These are phyloP conservation scores for Leucophenga montana DNA, from an alignment of 2,888 invertebrate species.

Conservation along the genomic window DNA sequence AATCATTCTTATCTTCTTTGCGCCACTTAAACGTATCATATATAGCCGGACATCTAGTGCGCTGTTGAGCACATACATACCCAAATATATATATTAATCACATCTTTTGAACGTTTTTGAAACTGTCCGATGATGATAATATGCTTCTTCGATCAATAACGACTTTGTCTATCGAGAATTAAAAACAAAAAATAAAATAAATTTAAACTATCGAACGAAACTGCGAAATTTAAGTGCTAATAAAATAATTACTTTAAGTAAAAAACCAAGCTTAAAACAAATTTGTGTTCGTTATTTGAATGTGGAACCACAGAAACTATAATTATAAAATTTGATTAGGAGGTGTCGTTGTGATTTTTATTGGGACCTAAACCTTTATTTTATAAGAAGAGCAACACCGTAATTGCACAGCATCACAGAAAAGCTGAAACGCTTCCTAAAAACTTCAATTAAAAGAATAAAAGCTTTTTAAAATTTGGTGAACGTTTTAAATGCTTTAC, in stretches of 20 bases:
- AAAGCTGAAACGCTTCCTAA: too few species aligned
- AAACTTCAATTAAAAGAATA: too few species aligned
- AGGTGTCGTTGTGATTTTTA: too few species aligned
- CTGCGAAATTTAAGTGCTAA: background rate
- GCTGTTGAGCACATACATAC: background rate
- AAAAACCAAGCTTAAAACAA: slow-evolving; percentile 1
- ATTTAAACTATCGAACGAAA: slow-evolving; percentile 7
- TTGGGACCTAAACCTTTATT: too few species aligned
- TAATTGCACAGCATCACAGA: too few species aligned
- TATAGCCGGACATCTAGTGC: background rate
- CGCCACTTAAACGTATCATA: background rate
- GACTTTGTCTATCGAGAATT: background rate
- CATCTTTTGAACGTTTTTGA: background rate
- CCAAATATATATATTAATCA: background rate
- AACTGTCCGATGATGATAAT: background rate
- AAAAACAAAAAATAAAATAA: background rate
- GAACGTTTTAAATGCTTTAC: too few species aligned
- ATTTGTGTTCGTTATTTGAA: background rate
- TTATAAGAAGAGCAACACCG: too few species aligned
- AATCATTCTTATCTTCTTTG: slow-evolving; percentile 7
- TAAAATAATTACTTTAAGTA: background rate
- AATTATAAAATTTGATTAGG: too few species aligned
- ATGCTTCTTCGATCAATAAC: background rate
- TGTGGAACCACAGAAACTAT: background rate
- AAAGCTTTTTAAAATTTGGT: too few species aligned